A percentile compares a stretch with the other conserved stretches of the same genome.
Conservation (phyloP, 2,888 invertebrate genomes). For the Eilema caniola region DNA sequence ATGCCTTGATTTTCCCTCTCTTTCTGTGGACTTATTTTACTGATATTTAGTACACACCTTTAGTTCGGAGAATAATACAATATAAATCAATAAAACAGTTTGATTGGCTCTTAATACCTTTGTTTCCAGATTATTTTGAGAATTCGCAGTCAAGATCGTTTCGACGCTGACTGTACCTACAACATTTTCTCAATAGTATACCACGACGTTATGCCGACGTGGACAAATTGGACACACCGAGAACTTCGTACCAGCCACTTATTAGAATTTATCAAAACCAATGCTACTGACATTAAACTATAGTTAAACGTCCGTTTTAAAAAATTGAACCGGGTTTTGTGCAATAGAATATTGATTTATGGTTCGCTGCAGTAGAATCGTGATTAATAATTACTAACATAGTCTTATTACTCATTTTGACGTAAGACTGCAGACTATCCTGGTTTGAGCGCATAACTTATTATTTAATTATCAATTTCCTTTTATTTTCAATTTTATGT, state of each 20-base stretch:
- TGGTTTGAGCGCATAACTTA: constrained; percentile 6
- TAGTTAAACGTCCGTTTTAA: constrained; percentile 66
- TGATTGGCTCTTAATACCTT: no score
- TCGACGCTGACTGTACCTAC: no score
- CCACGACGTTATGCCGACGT: constrained; percentile 37
- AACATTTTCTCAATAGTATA: constrained; percentile 24
- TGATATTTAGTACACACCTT: no score
- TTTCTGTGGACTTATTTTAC: no score
- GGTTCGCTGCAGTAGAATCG: constrained; percentile 26
- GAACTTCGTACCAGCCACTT: constrained; percentile 57
- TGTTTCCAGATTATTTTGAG: no score
- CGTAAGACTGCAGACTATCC: constrained; percentile 7
- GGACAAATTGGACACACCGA: constrained; percentile 62
- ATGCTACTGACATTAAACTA: constrained; percentile 64
- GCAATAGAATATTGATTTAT: constrained; percentile 53
- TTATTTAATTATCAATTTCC: constrained; percentile 13
- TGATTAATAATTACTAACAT: constrained; percentile 37
- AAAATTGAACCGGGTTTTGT: constrained; percentile 62
- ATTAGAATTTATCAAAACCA: constrained; percentile 75
- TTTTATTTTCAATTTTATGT: constrained; percentile 4
- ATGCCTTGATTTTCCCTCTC: no score
- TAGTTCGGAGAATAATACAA: no score
- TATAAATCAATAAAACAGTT: no score
- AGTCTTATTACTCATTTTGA: constrained; percentile 12
- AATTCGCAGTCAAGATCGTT: no score